Percentiles rank a stretch among this genome's conserved stretches.
phyloP scores from a whole-genome alignment of 2,113 vertebrate species.

The Geococcyx californianus region DNA sequence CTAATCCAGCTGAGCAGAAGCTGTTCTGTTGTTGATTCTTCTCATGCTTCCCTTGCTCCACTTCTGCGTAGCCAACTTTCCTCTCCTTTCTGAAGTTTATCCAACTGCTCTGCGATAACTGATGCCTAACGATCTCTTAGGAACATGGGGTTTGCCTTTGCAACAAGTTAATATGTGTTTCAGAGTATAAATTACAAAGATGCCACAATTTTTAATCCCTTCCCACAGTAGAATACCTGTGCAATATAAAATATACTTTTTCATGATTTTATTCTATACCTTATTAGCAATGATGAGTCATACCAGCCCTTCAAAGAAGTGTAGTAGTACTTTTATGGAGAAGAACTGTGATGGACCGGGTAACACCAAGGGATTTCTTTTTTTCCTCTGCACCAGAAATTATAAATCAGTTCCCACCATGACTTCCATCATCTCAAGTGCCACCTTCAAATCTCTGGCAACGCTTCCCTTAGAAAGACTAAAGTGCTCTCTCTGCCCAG shows the following conservation, averaged over 20 bases:
- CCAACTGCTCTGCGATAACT: neutral
- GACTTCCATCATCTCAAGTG: neutral
- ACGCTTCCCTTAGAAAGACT: neutral
- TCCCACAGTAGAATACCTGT: neutral
- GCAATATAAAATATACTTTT: neutral
- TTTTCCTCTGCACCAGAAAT: neutral
- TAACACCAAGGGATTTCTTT: rapidly evolving
- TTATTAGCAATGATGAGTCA: neutral
- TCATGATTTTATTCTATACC: neutral
- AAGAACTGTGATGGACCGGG: neutral
- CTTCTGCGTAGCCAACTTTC: neutral
- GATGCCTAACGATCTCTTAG: neutral
- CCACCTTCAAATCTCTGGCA: neutral
- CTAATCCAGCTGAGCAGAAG: neutral
- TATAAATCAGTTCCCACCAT: neutral
- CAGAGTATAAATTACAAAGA: neutral
- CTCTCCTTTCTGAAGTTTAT: neutral
- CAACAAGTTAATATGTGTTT: neutral
- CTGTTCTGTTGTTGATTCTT: neutral
- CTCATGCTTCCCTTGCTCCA: neutral
- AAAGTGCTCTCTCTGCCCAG: neutral
- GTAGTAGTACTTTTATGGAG: neutral
- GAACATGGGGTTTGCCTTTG: neutral
- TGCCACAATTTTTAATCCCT: neutral
- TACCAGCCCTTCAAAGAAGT: neutral